Base-by-base conservation (phyloP, 2,113 vertebrate species). In the Columba livia region DNA sequence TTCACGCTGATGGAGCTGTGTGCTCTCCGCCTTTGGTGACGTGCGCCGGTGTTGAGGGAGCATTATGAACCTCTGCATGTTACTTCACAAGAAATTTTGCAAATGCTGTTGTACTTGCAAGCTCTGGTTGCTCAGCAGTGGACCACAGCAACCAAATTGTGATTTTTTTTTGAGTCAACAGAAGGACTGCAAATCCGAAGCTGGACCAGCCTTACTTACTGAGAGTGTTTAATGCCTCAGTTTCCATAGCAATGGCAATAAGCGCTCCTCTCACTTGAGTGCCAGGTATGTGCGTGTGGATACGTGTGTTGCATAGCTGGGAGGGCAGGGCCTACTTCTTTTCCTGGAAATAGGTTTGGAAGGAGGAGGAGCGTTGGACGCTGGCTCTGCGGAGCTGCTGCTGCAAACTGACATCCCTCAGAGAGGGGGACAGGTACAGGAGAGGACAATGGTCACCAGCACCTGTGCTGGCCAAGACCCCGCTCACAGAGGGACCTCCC, bases 161-260 rank as follows among this genome's bases (percentile, higher is more conserved):
- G 36, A 28, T 77, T 89, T 88, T 79, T 79, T 61, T 82, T 61
- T 0, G 2, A 51, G 50, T 54, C 42, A 78, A 1, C 23, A 69
- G 40, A 31, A 84, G 29, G 72, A 66, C 54, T 65, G 54, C 7
- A 26, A 57, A 79, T 69, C 65, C 47, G 61, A 77, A 93, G 32
- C 67, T 56, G 42, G 50, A 72, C 53, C 23, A 58, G 12, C 53
- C 21, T 88, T 95, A 44, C 61, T 95, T 84, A 53, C 28, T 42
- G 53, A 54, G 26, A 17, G 11, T 0, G 15, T 90, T 67, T 89
- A 42, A 65, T 94, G 57, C 42, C 74, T 89, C 38, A 16, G 42
- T 91, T 97, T 88, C 74, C 42, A 44, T 57, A 84, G 74, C 58
- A 88, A 53, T 90, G 32, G 51, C 87, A 94, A 51, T 80, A 88